Conservation (phyloP, 2,888 invertebrate genomes). For the Phytoseiulus persimilis region DNA sequence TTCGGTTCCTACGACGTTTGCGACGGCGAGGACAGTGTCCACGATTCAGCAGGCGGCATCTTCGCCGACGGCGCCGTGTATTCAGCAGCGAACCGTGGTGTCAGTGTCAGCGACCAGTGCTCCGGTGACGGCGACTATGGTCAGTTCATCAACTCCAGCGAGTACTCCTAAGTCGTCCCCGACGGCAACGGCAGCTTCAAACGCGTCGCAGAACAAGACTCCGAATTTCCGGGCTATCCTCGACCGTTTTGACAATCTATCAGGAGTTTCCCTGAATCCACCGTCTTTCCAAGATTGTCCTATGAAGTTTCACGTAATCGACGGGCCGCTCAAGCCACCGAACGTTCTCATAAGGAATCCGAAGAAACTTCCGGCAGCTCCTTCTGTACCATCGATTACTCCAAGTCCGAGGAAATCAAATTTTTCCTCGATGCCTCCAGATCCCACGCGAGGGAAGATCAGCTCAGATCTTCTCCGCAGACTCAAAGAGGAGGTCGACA, state of each 20-base stretch:
- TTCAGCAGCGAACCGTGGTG: not conserved
- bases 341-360: slow-evolving; percentile 21
- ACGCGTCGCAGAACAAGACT: not conserved
- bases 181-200: not conserved
- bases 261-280: slow-evolving; percentile 7
- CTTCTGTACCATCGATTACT: not conserved
- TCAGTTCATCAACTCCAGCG: not conserved
- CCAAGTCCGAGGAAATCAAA: not conserved
- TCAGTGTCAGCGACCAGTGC: not conserved
- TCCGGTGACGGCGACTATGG: not conserved
- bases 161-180: not conserved
- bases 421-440: not conserved
- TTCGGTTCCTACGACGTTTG: not conserved
- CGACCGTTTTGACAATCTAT: slow-evolving; percentile 6
- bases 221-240: slow-evolving; percentile 23
- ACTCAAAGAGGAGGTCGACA: slow-evolving; percentile 31
- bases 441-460: slow-evolving; percentile 33
- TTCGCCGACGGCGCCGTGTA: not conserved
- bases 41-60: not conserved
- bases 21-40: not conserved
- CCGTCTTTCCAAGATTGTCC: slow-evolving; percentile 22
- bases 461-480: slow-evolving; percentile 31
- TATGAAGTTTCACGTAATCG: slow-evolving; percentile 6
- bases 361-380: slow-evolving; percentile 28
- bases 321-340: slow-evolving; percentile 1